Evolutionary conservation across 2,888 invertebrate genomes (phyloP).

Genomic region (Cataglyphis altisquamis): DNA sequence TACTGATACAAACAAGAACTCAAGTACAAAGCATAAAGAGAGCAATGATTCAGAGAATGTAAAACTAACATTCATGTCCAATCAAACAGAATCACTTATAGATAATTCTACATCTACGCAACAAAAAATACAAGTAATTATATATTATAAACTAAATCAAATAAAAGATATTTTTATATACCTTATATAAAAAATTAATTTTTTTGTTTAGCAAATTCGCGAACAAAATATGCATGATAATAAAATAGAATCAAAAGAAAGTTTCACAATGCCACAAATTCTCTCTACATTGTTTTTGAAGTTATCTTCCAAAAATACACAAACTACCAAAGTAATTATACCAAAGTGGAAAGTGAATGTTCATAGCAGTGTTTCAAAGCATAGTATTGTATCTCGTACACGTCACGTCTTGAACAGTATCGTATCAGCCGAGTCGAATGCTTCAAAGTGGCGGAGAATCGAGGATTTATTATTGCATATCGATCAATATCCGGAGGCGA

Average conservation of each 20-base stretch:
- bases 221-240: constrained; percentile 41
- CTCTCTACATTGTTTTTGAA: constrained; percentile 85
- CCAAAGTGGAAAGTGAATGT: constrained; percentile 87
- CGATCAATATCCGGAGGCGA: constrained; percentile 91
- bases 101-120: not conserved
- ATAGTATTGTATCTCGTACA: constrained; percentile 89
- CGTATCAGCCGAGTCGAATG: constrained; percentile 87
- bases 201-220: constrained; percentile 40
- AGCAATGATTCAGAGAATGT: constrained; percentile 53
- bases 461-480: constrained; percentile 92
- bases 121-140: constrained; percentile 39
- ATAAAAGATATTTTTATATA: not conserved
- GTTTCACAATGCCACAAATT: constrained; percentile 84
- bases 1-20: constrained; percentile 14
- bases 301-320: constrained; percentile 80
- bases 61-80: constrained; percentile 37
- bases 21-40: constrained; percentile 56
- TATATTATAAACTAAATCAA: constrained; percentile 1
- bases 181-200: not conserved
- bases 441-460: constrained; percentile 88
- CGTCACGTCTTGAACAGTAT: constrained; percentile 90
- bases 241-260: constrained; percentile 64
- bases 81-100: constrained; percentile 15
- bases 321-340: constrained; percentile 68
- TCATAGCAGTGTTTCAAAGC: constrained; percentile 85